Base-by-base conservation (phyloP, 30 jellyfish, hydroid and myxozoan species). In the Pelagia noctiluca region DNA sequence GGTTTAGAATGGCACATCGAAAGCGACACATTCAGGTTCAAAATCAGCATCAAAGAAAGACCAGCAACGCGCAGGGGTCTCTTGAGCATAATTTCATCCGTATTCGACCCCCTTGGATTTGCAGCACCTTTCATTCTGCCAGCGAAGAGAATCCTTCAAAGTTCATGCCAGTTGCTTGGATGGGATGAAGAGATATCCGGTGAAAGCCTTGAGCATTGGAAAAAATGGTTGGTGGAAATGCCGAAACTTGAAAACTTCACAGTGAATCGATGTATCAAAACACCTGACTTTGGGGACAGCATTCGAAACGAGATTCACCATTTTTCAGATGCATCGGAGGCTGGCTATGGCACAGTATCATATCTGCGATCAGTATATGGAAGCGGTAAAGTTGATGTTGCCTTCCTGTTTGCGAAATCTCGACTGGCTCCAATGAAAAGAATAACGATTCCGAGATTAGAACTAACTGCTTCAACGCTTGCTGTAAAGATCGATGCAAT, bases 41-140 rank as follows among this genome's bases (percentile, higher is more conserved):
- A 75, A 34, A 46, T 75, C 29, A 49, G 30, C 22, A 26, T 18
- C 35, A 84, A 61, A 36, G 77, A 75, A 26, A 74, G 25, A 28
- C 89, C 84, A 37, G 34, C 60, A 24, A 73, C 95, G 61, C 2
- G 84, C 21, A 60, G 77, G 62, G 89, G 60, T 3, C 25, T 84
- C n/a, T 48, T 84, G 50, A 36, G 67, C 30, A 72, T 73, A 50
- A 65, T 84, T 22, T 57, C 84, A 31, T 71, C 94, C 3, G 28
- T 84, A 13, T 84, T 68, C 32, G 94, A 84, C 42, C 94, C 89
- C 3, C 60, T 84, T 52, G 94, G 94, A 30, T 84, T 84, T 21
- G 88, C 60, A 10, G 80, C 88, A 35, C 88, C 84, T 11, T 57
- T 84, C 54, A 54, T 62, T 22, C 72, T 84, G 37, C 82, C 66